A percentile compares a stretch with the other conserved stretches of the same genome.
phyloP scores from a whole-genome alignment of 2,888 invertebrate species.

The Saturnia japonica region DNA sequence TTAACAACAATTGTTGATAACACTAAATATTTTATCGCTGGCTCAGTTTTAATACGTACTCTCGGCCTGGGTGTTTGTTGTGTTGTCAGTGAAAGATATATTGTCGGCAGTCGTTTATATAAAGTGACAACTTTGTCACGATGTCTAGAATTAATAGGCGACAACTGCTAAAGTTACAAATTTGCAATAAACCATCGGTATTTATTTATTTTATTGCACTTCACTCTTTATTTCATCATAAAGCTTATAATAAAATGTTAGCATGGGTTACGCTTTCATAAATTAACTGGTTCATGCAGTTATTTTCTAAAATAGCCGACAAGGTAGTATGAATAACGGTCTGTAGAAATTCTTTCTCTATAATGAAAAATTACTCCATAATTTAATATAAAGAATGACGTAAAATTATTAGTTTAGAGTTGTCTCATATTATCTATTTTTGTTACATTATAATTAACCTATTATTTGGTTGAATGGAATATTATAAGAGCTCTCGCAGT shows the following conservation, averaged over 20 bases:
- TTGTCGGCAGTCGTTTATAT: conserved; percentile 56
- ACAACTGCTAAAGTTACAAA: conserved; percentile 36
- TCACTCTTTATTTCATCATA: conserved; percentile 17
- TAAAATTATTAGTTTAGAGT: too few relatives aligned
- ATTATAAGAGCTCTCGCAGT: too few relatives aligned
- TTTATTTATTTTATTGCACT: conserved; percentile 19
- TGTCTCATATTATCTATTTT: too few relatives aligned
- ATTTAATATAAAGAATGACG: too few relatives aligned
- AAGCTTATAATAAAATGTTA: conserved; percentile 16
- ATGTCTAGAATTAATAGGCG: conserved; percentile 45
- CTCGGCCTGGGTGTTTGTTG: conserved; percentile 58
- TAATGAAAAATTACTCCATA: too few relatives aligned
- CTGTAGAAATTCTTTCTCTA: not conserved
- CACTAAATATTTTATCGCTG: conserved; percentile 43
- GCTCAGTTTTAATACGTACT: conserved; percentile 60
- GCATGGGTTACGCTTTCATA: conserved; percentile 3
- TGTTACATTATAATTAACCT: too few relatives aligned
- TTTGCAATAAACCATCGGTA: conserved; percentile 28
- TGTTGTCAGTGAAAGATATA: conserved; percentile 72
- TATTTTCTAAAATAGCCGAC: not conserved
- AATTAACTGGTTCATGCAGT: conserved; percentile 15
- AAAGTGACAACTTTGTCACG: conserved; percentile 64
- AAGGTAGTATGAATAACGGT: not conserved
- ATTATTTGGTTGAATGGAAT: too few relatives aligned
- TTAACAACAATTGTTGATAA: conserved; percentile 32